A percentile compares a stretch with the other conserved stretches of the same genome.
Evolutionary conservation across 64 coral and sea anemone species (phyloP).

Genomic region (Montipora cactus): DNA sequence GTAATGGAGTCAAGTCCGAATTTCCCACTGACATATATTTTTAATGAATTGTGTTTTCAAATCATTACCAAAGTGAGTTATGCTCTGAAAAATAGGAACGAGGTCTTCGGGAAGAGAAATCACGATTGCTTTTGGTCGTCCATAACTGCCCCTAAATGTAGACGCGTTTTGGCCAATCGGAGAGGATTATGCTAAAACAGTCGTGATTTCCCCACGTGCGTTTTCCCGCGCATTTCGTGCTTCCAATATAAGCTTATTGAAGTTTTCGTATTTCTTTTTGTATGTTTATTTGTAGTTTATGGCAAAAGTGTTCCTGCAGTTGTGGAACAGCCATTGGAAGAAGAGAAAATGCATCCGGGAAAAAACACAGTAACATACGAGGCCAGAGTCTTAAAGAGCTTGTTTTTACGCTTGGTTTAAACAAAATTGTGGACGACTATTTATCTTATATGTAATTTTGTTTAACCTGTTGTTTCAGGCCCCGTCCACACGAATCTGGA

Average conservation of each 20-base stretch:
- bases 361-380: slow-evolving; percentile 99
- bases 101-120: too few species aligned
- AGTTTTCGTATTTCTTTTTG: background rate
- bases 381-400: slow-evolving; percentile 91
- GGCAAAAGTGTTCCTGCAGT: slow-evolving; percentile 91
- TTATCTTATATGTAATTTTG: background rate
- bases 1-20: too few species aligned
- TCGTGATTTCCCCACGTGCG: too few species aligned
- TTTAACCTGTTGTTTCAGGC: background rate
- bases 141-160: background rate
- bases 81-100: too few species aligned
- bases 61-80: background rate
- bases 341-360: slow-evolving; percentile 94
- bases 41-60: background rate
- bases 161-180: background rate
- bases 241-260: background rate
- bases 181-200: background rate
- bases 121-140: too few species aligned
- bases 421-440: background rate
- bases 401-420: slow-evolving; percentile 88
- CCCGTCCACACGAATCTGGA: too few species aligned
- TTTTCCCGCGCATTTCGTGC: too few species aligned
- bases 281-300: slow-evolving; percentile 75
- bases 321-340: slow-evolving; percentile 93
- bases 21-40: too few species aligned